Evolutionary conservation across 2,888 invertebrate genomes (phyloP).

Genomic region (Drosophila lutescens): DNA sequence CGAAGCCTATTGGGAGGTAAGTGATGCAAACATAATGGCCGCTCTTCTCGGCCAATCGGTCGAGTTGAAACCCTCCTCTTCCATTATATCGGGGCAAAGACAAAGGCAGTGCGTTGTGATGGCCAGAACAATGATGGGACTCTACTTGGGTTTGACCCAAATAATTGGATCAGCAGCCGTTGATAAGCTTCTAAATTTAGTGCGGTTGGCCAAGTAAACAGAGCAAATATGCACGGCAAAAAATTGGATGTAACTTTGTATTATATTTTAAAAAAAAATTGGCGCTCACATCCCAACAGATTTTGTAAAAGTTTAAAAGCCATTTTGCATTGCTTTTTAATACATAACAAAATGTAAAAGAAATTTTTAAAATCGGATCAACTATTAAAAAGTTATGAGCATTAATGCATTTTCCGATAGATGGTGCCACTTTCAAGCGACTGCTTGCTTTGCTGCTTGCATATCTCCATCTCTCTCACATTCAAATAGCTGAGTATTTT

Average conservation of each 20-base stretch:
- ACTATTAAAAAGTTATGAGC: too few relatives aligned
- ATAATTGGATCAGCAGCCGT: constrained; percentile 19
- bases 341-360: too few relatives aligned
- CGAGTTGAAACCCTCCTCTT: background rate
- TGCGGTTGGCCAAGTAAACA: background rate
- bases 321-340: too few relatives aligned
- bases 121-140: constrained; percentile 1
- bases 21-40: constrained; percentile 49
- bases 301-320: too few relatives aligned
- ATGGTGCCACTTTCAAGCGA: too few relatives aligned
- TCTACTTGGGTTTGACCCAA: constrained; percentile 3
- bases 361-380: too few relatives aligned
- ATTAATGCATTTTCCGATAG: too few relatives aligned
- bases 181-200: background rate
- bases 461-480: too few relatives aligned
- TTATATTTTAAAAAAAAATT: too few relatives aligned
- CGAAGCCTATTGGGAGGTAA: constrained; percentile 87
- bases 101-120: constrained; percentile 2
- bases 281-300: too few relatives aligned
- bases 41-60: constrained; percentile 1
- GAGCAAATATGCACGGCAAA: background rate
- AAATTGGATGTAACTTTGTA: background rate
- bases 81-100: background rate
- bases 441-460: too few relatives aligned
- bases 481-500: background rate